Conservation (phyloP, 2,888 invertebrate genomes). For the Capitulum mitella region DNA sequence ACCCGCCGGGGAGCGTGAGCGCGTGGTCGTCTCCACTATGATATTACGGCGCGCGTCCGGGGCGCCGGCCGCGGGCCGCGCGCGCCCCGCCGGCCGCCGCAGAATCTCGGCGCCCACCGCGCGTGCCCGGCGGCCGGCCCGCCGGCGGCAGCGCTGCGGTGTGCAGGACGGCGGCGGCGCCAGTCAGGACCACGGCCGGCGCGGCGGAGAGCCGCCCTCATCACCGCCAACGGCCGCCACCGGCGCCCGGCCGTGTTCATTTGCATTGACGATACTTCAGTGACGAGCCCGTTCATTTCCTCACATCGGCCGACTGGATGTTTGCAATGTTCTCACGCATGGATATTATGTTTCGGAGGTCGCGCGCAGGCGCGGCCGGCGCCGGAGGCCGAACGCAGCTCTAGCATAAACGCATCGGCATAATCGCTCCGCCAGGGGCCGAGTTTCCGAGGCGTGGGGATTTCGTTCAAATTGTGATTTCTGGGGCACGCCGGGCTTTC, state of each 20-base stretch:
- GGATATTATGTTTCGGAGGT: neutral
- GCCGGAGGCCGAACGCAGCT: neutral
- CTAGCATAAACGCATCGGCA: neutral
- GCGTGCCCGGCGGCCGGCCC: neutral
- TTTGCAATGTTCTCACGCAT: neutral
- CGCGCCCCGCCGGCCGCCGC: neutral
- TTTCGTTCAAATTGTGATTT: constrained; percentile 20
- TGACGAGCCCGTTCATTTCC: constrained; percentile 2
- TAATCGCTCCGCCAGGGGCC: neutral
- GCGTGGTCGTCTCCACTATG: neutral
- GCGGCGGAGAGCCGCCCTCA: no score
- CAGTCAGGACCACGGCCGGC: no score
- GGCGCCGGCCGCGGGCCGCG: neutral
- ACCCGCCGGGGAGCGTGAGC: neutral
- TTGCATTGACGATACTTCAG: neutral
- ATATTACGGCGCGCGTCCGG: neutral
- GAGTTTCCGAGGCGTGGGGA: neutral
- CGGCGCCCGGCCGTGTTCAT: neutral
- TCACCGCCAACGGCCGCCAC: neutral
- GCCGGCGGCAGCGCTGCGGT: no score
- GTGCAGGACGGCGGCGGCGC: no score
- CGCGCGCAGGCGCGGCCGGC: neutral
- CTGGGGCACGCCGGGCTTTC: neutral
- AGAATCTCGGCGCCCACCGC: neutral
- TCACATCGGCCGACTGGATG: neutral